Conservation (phyloP, 2,797 vertebrate species). For the Myotis myotis region DNA sequence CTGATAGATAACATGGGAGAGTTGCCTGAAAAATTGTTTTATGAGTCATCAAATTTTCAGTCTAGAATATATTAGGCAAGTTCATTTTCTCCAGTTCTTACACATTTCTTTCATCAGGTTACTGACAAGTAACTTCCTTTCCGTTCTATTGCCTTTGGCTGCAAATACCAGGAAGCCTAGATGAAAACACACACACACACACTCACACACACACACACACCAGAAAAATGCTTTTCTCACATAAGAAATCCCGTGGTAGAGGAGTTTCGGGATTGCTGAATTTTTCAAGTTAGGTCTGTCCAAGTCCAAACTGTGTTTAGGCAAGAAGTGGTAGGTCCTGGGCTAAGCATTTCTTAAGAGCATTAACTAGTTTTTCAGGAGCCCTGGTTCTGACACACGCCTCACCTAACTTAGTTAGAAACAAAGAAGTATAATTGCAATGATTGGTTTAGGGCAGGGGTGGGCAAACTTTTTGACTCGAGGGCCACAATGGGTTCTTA, state of each 20-base stretch:
- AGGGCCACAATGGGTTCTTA: too few species aligned
- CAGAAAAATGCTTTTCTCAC: neutral
- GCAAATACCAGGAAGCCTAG: constrained; percentile 27
- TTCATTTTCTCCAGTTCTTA: constrained; percentile 49
- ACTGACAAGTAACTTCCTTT: constrained; percentile 42
- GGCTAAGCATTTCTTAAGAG: neutral
- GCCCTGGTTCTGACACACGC: neutral
- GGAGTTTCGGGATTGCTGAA: neutral
- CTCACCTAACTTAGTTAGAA: neutral
- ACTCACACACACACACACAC: too few species aligned
- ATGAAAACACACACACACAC: neutral
- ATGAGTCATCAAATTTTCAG: constrained; percentile 68
- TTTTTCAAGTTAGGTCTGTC: neutral
- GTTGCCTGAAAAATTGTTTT: constrained; percentile 57
- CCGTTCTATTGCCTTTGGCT: constrained; percentile 32
- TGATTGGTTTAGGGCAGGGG: neutral
- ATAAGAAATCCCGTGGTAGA: neutral
- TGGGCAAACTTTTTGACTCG: too few species aligned
- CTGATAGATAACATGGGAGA: constrained; percentile 42
- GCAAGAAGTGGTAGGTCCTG: neutral
- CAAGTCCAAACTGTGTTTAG: neutral
- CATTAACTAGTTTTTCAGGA: neutral
- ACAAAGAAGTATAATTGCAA: neutral
- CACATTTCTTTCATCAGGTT: constrained; percentile 50
- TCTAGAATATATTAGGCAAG: constrained; percentile 42